Conservation (phyloP, 2,113 vertebrate genomes). For the Lanius ludovicianus region DNA sequence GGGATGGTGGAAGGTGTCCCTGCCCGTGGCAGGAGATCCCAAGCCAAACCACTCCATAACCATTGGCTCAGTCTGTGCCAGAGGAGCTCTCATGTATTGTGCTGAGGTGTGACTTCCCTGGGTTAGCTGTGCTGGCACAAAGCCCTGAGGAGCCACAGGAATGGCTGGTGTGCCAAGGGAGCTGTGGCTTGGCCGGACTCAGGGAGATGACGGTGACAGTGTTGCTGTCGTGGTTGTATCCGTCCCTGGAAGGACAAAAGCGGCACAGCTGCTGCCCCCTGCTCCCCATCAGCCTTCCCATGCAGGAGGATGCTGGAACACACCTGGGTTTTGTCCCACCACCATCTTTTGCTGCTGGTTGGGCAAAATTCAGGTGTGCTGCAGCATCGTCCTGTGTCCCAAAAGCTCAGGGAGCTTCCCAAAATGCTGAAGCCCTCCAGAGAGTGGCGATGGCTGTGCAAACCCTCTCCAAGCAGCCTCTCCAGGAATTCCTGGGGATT, state of each 20-base stretch:
- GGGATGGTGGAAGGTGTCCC: neutral
- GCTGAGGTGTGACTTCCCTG: neutral
- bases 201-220: neutral
- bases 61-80: neutral
- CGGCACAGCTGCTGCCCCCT: fast-evolving
- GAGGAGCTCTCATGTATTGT: neutral
- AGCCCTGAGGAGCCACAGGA: neutral
- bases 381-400: fast-evolving
- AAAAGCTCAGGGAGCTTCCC: neutral
- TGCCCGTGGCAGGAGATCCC: neutral
- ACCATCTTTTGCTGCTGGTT: neutral
- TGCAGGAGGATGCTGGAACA: neutral
- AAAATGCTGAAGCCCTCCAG: neutral
- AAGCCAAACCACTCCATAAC: neutral
- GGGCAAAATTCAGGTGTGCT: neutral
- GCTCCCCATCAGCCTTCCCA: fast-evolving
- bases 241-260: fast-evolving
- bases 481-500: neutral
- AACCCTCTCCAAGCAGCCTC: neutral
- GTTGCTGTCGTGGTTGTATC: neutral
- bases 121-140: neutral
- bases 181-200: neutral
- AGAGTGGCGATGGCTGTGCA: fast-evolving
- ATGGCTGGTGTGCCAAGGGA: neutral
- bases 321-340: neutral